These are phyloP conservation scores for Xestia c-nigrum DNA, from an alignment of 2,888 invertebrate species.

Conservation along the genomic window DNA sequence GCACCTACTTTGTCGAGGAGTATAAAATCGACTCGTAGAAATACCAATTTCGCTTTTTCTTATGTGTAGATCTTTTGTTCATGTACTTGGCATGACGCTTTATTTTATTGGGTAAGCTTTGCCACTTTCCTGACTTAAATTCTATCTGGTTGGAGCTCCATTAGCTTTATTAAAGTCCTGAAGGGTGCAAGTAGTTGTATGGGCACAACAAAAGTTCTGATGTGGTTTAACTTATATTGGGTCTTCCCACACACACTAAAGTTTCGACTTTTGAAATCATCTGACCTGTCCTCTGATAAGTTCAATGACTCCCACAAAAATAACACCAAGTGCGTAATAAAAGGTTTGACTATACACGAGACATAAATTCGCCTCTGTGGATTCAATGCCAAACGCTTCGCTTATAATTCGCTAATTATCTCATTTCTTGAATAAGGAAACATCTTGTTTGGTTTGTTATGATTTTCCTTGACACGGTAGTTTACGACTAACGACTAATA, in stretches of 20 bases:
- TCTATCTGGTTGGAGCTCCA: not conserved
- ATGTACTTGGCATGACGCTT: not conserved
- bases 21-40: not conserved
- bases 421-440: constrained; percentile 36
- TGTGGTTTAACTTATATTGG: not conserved
- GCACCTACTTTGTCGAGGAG: not conserved
- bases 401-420: constrained; percentile 22
- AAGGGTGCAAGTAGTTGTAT: not conserved
- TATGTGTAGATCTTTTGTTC: not conserved
- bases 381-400: constrained; percentile 14
- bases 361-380: not conserved
- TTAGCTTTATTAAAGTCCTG: not conserved
- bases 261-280: not conserved
- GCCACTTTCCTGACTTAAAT: not conserved
- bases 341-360: not conserved
- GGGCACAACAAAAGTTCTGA: not conserved
- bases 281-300: not conserved
- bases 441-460: not conserved
- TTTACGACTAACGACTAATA: not conserved
- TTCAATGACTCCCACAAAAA: not conserved
- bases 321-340: not conserved
- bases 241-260: not conserved
- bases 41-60: not conserved
- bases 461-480: constrained; percentile 28
- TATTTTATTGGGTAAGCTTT: not conserved